These are phyloP conservation scores for Acipenser oxyrinchus DNA, from an alignment of 2,797 vertebrate genomes.

Conservation along the genomic window DNA sequence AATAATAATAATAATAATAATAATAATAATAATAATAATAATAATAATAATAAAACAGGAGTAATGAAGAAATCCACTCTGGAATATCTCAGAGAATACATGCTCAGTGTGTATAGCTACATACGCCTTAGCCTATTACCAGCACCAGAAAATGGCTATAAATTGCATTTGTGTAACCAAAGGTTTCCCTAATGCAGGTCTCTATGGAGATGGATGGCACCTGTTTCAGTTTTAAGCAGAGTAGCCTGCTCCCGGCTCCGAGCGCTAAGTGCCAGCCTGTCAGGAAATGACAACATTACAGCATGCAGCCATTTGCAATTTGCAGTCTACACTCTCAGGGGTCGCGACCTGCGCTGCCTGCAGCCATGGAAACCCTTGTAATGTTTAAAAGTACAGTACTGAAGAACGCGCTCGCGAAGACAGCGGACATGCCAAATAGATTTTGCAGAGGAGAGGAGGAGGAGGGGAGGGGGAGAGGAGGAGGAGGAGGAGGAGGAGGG, in stretches of 20 bases:
- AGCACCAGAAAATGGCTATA: not conserved
- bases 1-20: too few relatives aligned
- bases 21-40: too few relatives aligned
- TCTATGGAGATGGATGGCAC: slow-evolving; percentile 5
- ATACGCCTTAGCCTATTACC: too few relatives aligned
- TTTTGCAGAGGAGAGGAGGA: too few relatives aligned
- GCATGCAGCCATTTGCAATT: slow-evolving; percentile 30
- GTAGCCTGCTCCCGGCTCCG: not conserved
- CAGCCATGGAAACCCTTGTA: slow-evolving; percentile 69
- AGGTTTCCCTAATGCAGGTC: not conserved
- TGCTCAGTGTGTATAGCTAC: too few relatives aligned
- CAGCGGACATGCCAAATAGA: too few relatives aligned
- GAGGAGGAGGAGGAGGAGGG: slow-evolving; percentile 36
- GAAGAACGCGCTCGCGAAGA: too few relatives aligned
- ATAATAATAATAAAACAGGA: too few relatives aligned
- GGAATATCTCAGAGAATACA: too few relatives aligned
- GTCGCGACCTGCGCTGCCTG: slow-evolving; percentile 59
- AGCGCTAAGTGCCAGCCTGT: slow-evolving; percentile 5
- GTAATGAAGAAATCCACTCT: too few relatives aligned
- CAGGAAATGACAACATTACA: slow-evolving; percentile 17
- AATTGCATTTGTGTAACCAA: not conserved
- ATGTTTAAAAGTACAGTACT: slow-evolving; percentile 51
- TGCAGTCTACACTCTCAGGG: slow-evolving; percentile 65
- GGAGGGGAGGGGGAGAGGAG: not conserved
- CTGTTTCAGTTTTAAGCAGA: slow-evolving; percentile 7